phyloP scores from a whole-genome alignment of 2,888 invertebrate species.

The Chrysomela aeneicollis region DNA sequence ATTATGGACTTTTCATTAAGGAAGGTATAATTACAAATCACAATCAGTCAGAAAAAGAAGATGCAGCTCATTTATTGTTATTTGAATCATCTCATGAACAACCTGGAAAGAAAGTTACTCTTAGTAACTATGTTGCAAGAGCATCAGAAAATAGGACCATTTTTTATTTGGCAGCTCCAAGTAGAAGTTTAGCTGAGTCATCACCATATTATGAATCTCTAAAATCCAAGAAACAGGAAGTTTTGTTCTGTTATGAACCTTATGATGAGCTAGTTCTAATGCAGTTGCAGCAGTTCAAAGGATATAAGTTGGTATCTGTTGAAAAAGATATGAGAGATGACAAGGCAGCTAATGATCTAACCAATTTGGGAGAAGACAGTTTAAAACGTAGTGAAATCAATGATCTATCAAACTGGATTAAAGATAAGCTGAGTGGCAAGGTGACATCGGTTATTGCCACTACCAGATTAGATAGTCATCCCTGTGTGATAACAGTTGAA shows the following conservation, averaged over 20 bases:
- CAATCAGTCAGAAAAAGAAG: slow-evolving; percentile 85
- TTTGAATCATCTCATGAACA: slow-evolving; percentile 89
- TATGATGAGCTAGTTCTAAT: slow-evolving; percentile 95
- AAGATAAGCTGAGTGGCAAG: slow-evolving; percentile 77
- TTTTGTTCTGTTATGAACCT: slow-evolving; percentile 95
- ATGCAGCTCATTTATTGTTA: slow-evolving; percentile 85
- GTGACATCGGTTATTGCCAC: slow-evolving; percentile 86
- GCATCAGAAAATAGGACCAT: slow-evolving; percentile 85
- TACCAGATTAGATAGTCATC: slow-evolving; percentile 84
- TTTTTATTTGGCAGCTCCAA: slow-evolving; percentile 93
- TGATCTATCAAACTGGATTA: slow-evolving; percentile 80
- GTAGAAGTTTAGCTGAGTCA: slow-evolving; percentile 89
- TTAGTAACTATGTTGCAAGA: slow-evolving; percentile 77
- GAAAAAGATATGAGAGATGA: slow-evolving; percentile 92
- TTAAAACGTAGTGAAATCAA: slow-evolving; percentile 80
- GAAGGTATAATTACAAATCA: slow-evolving; percentile 92
- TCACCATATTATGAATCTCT: slow-evolving; percentile 96
- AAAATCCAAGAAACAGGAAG: slow-evolving; percentile 86
- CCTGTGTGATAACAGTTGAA: slow-evolving; percentile 93
- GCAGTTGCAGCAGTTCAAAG: slow-evolving; percentile 85
- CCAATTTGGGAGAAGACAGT: slow-evolving; percentile 73
- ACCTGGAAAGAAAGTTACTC: slow-evolving; percentile 74
- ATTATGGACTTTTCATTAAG: slow-evolving; percentile 92
- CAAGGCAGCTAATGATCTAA: slow-evolving; percentile 66
- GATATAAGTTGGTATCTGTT: slow-evolving; percentile 80